These are phyloP conservation scores for Patiria miniata DNA, from an alignment of 35 echinoderm and acorn worm species.

Conservation along the genomic window DNA sequence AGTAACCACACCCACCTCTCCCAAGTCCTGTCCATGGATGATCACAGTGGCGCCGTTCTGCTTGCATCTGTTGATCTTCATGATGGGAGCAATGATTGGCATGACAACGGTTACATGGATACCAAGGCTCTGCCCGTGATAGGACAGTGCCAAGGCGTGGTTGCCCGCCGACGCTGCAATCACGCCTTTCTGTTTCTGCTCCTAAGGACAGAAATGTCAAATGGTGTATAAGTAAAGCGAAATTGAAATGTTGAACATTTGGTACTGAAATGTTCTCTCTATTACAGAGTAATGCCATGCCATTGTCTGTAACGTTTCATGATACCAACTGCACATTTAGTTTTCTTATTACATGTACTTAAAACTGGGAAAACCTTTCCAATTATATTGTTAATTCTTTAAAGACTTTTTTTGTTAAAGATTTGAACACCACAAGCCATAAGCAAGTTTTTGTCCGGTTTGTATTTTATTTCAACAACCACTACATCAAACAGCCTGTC, in stretches of 20 bases:
- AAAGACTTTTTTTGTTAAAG: too few relatives aligned
- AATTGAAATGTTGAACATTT: too few relatives aligned
- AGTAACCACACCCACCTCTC: slow-evolving; percentile 59
- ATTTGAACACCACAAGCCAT: too few relatives aligned
- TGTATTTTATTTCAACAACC: too few relatives aligned
- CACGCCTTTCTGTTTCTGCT: slow-evolving; percentile 81
- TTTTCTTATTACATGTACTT: neutral
- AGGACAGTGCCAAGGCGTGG: slow-evolving; percentile 91
- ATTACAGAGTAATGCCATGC: too few relatives aligned
- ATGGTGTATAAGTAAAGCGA: neutral
- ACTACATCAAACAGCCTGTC: too few relatives aligned
- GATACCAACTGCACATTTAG: too few relatives aligned
- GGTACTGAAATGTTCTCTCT: too few relatives aligned
- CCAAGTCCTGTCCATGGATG: slow-evolving; percentile 83
- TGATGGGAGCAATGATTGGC: slow-evolving; percentile 96
- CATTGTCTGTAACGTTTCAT: too few relatives aligned
- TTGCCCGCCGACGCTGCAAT: slow-evolving; percentile 99
- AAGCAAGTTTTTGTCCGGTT: too few relatives aligned
- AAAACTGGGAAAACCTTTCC: too few relatives aligned
- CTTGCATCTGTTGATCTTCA: slow-evolving; percentile 92
- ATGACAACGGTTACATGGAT: slow-evolving; percentile 92
- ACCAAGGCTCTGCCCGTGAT: slow-evolving; percentile 82
- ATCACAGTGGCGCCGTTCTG: slow-evolving; percentile 85
- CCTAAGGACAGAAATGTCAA: slow-evolving; percentile 48
- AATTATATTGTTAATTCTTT: too few relatives aligned